Conservation (phyloP, 2,113 vertebrate species). For the Heteronetta atricapilla region DNA sequence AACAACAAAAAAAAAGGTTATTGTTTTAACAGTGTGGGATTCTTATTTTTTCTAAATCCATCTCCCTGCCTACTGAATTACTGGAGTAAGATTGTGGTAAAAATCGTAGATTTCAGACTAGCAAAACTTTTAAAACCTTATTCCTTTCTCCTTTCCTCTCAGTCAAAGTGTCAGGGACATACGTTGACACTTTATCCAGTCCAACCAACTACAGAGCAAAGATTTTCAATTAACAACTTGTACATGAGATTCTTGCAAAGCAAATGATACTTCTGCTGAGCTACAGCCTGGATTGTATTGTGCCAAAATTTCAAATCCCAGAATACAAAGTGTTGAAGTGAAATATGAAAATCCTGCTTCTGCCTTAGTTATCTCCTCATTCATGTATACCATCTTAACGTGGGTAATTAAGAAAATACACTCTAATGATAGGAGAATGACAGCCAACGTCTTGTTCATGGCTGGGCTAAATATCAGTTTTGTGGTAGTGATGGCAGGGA, state of each 20-base stretch:
- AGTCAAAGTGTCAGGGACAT: not conserved
- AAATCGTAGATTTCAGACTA: not conserved
- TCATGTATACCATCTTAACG: conserved; percentile 31
- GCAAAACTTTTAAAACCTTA: not conserved
- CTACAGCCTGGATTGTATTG: not conserved
- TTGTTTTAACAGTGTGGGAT: not conserved
- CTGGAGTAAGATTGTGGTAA: not conserved
- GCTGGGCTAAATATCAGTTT: conserved; percentile 58
- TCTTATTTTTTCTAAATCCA: not conserved
- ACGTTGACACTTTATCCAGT: not conserved
- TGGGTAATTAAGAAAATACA: conserved; percentile 54
- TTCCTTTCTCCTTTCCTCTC: not conserved
- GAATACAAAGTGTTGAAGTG: conserved; percentile 44
- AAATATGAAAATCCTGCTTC: conserved; percentile 56
- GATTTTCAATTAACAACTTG: conserved; percentile 20
- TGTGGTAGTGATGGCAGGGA: conserved; percentile 14
- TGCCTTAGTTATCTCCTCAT: conserved; percentile 22
- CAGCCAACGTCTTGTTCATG: conserved; percentile 51
- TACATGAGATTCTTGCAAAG: not conserved
- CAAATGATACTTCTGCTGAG: not conserved
- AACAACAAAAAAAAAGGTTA: not conserved
- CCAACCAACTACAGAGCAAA: not conserved
- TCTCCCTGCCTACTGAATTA: not conserved
- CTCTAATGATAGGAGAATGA: conserved; percentile 31
- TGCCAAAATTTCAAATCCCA: conserved; percentile 14